Evolutionary conservation across 2,888 invertebrate species (phyloP).

Genomic region (Hedya salicella): DNA sequence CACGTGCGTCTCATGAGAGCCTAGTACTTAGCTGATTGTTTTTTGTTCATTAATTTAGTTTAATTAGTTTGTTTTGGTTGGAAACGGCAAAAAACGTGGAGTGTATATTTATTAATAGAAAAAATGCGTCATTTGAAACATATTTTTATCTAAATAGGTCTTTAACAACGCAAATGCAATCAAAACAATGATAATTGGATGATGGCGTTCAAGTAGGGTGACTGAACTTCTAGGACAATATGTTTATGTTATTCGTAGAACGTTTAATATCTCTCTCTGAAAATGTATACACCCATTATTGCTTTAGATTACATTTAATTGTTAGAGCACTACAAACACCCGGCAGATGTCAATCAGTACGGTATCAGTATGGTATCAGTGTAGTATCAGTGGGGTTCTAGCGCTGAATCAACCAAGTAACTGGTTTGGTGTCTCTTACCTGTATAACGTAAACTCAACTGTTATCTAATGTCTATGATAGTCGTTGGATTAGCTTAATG

Average conservation of each 20-base stretch:
- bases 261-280: not conserved
- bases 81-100: conserved; percentile 1
- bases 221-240: not conserved
- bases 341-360: no score
- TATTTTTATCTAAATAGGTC: not conserved
- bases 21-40: conserved; percentile 54
- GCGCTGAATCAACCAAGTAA: no score
- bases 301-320: no score
- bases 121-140: conserved; percentile 8
- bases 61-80: conserved; percentile 40
- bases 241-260: no score
- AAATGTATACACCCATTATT: not conserved
- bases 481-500: no score
- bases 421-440: no score
- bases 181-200: conserved; percentile 17
- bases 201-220: not conserved
- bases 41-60: conserved; percentile 48
- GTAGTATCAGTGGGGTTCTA: no score
- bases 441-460: no score
- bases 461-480: no score
- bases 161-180: not conserved
- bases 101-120: not conserved
- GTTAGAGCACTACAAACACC: no score
- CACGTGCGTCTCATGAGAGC: conserved; percentile 59
- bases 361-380: no score